Percentiles rank a stretch among this genome's conserved stretches.
These are phyloP conservation scores for Eilema griseolum DNA, from an alignment of 2,888 invertebrate genomes.

Conservation along the genomic window DNA sequence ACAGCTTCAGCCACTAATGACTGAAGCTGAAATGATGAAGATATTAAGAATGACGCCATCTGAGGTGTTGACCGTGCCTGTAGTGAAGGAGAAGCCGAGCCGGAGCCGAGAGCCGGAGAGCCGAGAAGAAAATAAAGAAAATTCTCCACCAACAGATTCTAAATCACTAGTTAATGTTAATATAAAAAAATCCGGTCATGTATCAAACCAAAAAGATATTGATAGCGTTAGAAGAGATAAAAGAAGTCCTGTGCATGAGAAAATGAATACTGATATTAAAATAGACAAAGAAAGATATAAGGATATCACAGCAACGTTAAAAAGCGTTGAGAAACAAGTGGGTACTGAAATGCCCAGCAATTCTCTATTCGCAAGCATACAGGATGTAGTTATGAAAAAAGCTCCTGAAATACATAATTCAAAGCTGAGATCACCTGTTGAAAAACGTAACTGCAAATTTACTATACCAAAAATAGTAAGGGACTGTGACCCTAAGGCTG, in stretches of 20 bases:
- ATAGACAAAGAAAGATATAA: slow-evolving; percentile 78
- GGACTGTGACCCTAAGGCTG: slow-evolving; percentile 70
- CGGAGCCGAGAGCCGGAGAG: too few relatives aligned
- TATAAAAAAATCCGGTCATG: slow-evolving; percentile 79
- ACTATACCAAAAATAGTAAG: slow-evolving; percentile 68
- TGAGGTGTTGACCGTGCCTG: slow-evolving; percentile 60
- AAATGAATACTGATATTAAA: slow-evolving; percentile 67
- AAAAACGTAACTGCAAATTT: slow-evolving; percentile 57
- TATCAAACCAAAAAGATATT: slow-evolving; percentile 81
- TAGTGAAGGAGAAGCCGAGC: slow-evolving; percentile 65
- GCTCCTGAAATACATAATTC: slow-evolving; percentile 65
- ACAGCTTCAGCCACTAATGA: slow-evolving; percentile 84
- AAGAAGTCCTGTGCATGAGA: slow-evolving; percentile 66
- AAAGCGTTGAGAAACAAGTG: slow-evolving; percentile 81
- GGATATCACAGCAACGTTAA: slow-evolving; percentile 79
- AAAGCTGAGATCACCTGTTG: slow-evolving; percentile 62
- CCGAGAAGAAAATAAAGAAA: slow-evolving; percentile 60
- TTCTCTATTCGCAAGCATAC: slow-evolving; percentile 89
- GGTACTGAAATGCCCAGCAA: slow-evolving; percentile 87
- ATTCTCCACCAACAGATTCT: slow-evolving; percentile 63
- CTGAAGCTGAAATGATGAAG: slow-evolving; percentile 86
- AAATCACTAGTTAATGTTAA: slow-evolving; percentile 80
- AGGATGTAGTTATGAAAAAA: slow-evolving; percentile 86
- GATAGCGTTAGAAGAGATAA: slow-evolving; percentile 70
- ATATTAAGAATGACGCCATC: slow-evolving; percentile 80